Conservation (phyloP, 2,888 invertebrate genomes). For the Malachius bipustulatus region DNA sequence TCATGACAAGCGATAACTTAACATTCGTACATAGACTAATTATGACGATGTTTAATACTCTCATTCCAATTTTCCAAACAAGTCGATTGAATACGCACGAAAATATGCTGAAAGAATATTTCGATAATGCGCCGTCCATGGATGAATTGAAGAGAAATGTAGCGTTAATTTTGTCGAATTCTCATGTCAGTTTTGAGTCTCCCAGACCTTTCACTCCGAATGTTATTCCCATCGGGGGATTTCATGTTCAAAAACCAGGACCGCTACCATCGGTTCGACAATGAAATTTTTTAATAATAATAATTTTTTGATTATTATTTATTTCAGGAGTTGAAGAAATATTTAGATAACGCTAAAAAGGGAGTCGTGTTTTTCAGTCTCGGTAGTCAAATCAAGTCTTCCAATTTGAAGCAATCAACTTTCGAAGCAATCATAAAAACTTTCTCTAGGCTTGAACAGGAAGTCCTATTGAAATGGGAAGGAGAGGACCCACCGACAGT, state of each 20-base stretch:
- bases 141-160: constrained; percentile 20
- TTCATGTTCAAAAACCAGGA: not conserved
- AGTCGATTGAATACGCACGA: constrained; percentile 11
- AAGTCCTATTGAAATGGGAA: constrained; percentile 58
- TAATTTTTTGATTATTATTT: not conserved
- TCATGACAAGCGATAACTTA: constrained; percentile 27
- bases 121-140: constrained; percentile 22
- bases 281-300: not conserved
- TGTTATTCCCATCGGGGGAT: constrained; percentile 6
- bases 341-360: constrained; percentile 20
- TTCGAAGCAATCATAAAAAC: constrained; percentile 39
- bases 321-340: constrained; percentile 15
- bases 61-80: constrained; percentile 3
- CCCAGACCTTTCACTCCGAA: constrained; percentile 6
- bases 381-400: constrained; percentile 23
- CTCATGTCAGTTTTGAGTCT: constrained; percentile 18
- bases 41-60: constrained; percentile 20
- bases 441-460: constrained; percentile 45
- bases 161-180: constrained; percentile 24
- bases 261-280: not conserved
- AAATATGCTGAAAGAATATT: constrained; percentile 20
- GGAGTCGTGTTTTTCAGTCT: constrained; percentile 26
- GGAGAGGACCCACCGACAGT: constrained; percentile 38
- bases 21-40: constrained; percentile 26
- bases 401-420: constrained; percentile 18